Evolutionary conservation across 2,888 invertebrate species (phyloP).

Genomic region (Drosophila cyrtoloma): DNA sequence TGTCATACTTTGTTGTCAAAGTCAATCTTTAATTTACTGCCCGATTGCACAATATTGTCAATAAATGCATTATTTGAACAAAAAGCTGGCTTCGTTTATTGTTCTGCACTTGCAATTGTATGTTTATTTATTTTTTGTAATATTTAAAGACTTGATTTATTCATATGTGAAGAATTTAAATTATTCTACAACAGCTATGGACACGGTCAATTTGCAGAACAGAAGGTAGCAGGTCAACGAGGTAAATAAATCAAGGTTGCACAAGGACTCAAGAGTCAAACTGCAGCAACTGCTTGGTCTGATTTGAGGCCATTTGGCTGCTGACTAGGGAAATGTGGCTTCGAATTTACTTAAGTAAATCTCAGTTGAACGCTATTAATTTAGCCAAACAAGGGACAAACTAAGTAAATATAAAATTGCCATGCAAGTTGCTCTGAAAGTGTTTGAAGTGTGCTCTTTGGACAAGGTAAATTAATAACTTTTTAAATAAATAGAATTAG

Average conservation of each 20-base stretch:
- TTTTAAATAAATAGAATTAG: conserved; percentile 32
- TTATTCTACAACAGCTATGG: conserved; percentile 33
- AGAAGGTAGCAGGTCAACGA: conserved; percentile 31
- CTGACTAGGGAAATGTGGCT: conserved; percentile 53
- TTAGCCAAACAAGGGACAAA: conserved; percentile 33
- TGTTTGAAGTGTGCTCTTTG: conserved; percentile 1
- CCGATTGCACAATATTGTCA: conserved; percentile 51
- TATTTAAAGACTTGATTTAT: conserved; percentile 43
- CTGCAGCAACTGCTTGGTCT: conserved; percentile 9
- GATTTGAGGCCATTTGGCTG: conserved; percentile 11
- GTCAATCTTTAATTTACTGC: conserved; percentile 46
- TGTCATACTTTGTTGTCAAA: conserved; percentile 7
- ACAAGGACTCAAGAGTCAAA: conserved; percentile 30
- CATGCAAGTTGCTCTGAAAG: not conserved
- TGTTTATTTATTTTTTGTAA: conserved; percentile 25
- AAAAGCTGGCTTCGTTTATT: conserved; percentile 33
- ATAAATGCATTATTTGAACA: conserved; percentile 55
- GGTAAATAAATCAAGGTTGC: conserved; percentile 35
- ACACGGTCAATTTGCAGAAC: conserved; percentile 27
- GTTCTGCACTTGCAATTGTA: conserved; percentile 22
- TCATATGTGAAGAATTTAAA: conserved; percentile 34
- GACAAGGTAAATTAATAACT: conserved; percentile 15
- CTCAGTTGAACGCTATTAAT: conserved; percentile 71
- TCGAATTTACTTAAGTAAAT: conserved; percentile 68
- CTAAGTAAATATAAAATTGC: conserved; percentile 20